These are phyloP conservation scores for Neoscelio sp. DNA, from an alignment of 2,888 invertebrate species.

Conservation along the genomic window DNA sequence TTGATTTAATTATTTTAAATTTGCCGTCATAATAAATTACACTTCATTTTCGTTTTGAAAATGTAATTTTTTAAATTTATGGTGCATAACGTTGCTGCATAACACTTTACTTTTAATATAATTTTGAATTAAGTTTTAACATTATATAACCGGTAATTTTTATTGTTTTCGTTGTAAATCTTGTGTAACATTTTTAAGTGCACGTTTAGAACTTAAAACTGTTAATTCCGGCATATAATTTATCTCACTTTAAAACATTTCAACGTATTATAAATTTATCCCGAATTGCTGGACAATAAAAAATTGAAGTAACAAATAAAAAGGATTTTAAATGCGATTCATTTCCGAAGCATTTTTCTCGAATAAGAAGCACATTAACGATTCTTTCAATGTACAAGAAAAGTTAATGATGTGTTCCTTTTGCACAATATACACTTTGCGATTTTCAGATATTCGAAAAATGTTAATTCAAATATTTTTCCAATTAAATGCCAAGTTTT, in stretches of 20 bases:
- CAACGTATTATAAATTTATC: no score
- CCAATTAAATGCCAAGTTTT: conserved; percentile 27
- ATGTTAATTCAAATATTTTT: conserved; percentile 10
- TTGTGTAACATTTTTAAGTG: background rate
- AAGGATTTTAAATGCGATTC: conserved; percentile 19
- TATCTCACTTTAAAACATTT: no score
- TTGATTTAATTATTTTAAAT: conserved; percentile 14
- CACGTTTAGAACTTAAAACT: no score
- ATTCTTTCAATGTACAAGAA: no score
- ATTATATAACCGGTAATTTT: background rate
- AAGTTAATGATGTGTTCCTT: background rate
- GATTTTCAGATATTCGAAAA: background rate
- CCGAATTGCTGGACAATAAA: background rate
- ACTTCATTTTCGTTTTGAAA: conserved; percentile 5
- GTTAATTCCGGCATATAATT: no score
- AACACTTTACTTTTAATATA: background rate
- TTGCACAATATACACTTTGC: no score
- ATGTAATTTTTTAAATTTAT: background rate
- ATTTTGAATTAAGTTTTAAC: no score
- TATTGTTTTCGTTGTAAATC: background rate
- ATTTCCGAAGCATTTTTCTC: background rate
- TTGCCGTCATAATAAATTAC: conserved; percentile 5
- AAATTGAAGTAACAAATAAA: conserved; percentile 1
- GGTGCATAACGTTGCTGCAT: background rate
- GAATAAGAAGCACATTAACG: no score